A percentile compares a stretch with the other conserved stretches of the same genome.
Evolutionary conservation across 2,113 vertebrate species (phyloP).

Genomic region (Apistogramma diplotaenia): DNA sequence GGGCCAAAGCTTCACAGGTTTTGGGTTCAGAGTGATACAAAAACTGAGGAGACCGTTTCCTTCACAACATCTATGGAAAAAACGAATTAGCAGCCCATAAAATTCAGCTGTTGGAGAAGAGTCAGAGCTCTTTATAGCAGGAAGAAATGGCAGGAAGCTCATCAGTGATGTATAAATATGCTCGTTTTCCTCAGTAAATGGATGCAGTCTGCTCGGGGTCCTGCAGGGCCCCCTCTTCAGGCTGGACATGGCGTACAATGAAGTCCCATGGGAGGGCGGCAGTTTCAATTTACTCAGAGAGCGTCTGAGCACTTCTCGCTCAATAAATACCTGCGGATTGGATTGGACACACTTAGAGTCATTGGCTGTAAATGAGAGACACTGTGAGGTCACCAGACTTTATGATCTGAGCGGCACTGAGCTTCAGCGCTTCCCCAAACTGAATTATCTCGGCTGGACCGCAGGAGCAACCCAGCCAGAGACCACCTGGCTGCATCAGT

Average conservation of each 20-base stretch:
- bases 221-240: neutral
- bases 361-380: conserved; percentile 70
- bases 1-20: neutral
- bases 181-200: neutral
- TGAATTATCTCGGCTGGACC: neutral
- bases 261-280: conserved; percentile 18
- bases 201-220: neutral
- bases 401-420: conserved; percentile 25
- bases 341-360: conserved; percentile 70
- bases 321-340: conserved; percentile 62
- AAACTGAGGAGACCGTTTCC: neutral
- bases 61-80: neutral
- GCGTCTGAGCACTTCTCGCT: conserved; percentile 49
- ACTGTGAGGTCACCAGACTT: conserved; percentile 68
- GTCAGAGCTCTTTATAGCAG: neutral
- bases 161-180: neutral
- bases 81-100: neutral
- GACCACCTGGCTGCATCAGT: neutral
- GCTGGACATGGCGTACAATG: neutral
- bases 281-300: conserved; percentile 64
- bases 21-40: neutral
- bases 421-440: neutral
- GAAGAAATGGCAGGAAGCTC: neutral
- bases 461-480: neutral
- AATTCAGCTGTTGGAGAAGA: neutral